Base-by-base conservation (phyloP, 2,888 invertebrate species). In the Heterodera filipjevi region DNA sequence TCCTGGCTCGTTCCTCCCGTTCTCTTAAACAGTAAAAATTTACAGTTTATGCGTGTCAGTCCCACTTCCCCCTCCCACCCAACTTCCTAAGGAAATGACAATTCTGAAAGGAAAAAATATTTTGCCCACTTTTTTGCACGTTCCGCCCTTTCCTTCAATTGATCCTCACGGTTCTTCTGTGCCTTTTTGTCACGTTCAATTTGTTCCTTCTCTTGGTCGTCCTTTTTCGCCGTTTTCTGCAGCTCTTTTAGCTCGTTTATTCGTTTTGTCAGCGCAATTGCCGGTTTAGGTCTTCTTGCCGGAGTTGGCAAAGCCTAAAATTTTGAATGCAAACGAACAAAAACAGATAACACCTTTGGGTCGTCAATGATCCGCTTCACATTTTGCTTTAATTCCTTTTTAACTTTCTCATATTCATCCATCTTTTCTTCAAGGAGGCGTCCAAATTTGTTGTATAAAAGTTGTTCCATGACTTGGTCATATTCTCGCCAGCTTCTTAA, bases 181-280 rank as follows among this genome's bases (percentile, higher is more conserved):
- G 78, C 78, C 53, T 77, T 66, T 44, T 78, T 78, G 53, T 78
- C 78, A 16, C 59, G 59, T 10, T 78, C 75, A 22, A 77, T n/a
- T n/a, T 78, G 14, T 30, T 77, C 33, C 27, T 76, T 32, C 35
- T 77, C 53, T 27, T 44, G 77, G 6, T 76, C 30, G 3, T 59
- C 74, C 27, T 77, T 66, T 8, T 66, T 39, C 8, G 77, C 32
- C 22, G 44, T 66, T 33, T 64, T 33, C 1, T 71, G 30, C 33
- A 71, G 33, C 14, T 32, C 46, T 19, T 39, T 39, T 10, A 39
- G 10, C 39, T 39, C 10, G 10, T 39, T 39, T 10, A 39, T 6
- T 39, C 39, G 39, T 39, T 39, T 39, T 3, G 39, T 39, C 10
- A 39, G 10, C 39, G 39, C 39, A 39, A 39, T 3, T 39, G 39